Conservation (phyloP, 2,113 vertebrate genomes). For the Boulengeromyrus knoepffleri region DNA sequence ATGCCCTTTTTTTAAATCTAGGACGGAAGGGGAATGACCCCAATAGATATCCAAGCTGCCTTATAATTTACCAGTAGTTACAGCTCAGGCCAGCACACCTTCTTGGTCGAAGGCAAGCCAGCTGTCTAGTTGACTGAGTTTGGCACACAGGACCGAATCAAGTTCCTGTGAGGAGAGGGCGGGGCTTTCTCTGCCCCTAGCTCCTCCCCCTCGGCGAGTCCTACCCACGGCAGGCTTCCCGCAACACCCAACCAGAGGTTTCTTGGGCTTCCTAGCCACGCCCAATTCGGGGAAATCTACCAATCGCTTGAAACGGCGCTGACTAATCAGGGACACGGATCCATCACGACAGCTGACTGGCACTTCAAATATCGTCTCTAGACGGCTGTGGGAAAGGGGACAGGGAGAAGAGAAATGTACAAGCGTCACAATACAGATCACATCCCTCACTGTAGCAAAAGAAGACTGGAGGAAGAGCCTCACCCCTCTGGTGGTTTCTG, state of each 20-base stretch:
- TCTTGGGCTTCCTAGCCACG: constrained; percentile 62
- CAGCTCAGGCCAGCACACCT: constrained; percentile 30
- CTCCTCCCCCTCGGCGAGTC: constrained; percentile 41
- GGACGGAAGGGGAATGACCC: neutral
- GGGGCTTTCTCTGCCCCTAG: constrained; percentile 43
- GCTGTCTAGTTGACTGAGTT: constrained; percentile 54
- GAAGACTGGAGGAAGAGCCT: constrained; percentile 21
- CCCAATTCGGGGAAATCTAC: constrained; percentile 72
- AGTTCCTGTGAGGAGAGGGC: constrained; percentile 53
- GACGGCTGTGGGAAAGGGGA: constrained; percentile 44
- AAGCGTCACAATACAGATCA: neutral
- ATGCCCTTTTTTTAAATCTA: neutral
- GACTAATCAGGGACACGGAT: constrained; percentile 66
- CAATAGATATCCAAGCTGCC: neutral
- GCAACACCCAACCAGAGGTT: constrained; percentile 44
- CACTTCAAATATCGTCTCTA: constrained; percentile 85
- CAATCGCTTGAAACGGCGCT: constrained; percentile 67
- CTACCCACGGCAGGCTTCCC: constrained; percentile 39
- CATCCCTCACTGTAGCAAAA: neutral
- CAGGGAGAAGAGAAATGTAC: neutral
- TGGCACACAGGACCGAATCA: constrained; percentile 64
- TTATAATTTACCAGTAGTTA: neutral
- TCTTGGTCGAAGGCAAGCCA: constrained; percentile 47
- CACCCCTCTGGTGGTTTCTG: constrained; percentile 73
- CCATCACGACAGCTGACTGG: constrained; percentile 69